Base-by-base conservation (phyloP, 2,888 invertebrate genomes). In the Bembecia ichneumoniformis region DNA sequence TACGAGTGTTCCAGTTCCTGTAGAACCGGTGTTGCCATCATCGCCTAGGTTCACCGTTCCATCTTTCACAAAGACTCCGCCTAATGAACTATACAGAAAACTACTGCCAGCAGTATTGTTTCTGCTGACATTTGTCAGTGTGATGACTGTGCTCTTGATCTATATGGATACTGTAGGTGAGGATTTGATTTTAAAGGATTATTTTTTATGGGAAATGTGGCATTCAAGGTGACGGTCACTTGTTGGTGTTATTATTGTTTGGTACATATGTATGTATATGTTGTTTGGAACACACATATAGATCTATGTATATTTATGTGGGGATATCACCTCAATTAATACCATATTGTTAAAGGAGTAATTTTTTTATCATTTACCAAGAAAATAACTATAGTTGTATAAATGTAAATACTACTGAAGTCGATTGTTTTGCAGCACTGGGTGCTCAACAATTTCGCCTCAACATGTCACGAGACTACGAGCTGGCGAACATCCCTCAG, bases 121-220 rank as follows among this genome's bases (percentile, higher is more conserved):
- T 80, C 88, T 94, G 57, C 83, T 93, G 54, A 93, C 94, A 9
- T 94, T 94, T 81, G 93, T 93, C 52, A 92, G 93, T 34, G 94
- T 94, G 34, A 93, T 94, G 91, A 92, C 93, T 10, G 88, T 93
- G 66, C 87, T 94, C 57, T 89, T 94, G 45, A 90, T 94, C 58
- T 94, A 94, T 76, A 94, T 94, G 91, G 93, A 94, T 74, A 93
- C 92, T 61, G 92, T 91, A 80, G 93, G 94, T 94, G 77, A 89
- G 84, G 3, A 13, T 68, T 40, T 16, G 34, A 20, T 7, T 20
- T 20, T 2, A 20, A 20, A 20, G 11, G 43, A n/a, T 11, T 35
- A 14, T 15, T 49, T 10, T 34, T 15, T 17, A n/a, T n/a, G n/a
- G n/a, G n/a, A n/a, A n/a, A n/a, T n/a, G n/a, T n/a, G n/a, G n/a